Conservation (phyloP, 2,888 invertebrate species). For the Drosophila heteroneura region DNA sequence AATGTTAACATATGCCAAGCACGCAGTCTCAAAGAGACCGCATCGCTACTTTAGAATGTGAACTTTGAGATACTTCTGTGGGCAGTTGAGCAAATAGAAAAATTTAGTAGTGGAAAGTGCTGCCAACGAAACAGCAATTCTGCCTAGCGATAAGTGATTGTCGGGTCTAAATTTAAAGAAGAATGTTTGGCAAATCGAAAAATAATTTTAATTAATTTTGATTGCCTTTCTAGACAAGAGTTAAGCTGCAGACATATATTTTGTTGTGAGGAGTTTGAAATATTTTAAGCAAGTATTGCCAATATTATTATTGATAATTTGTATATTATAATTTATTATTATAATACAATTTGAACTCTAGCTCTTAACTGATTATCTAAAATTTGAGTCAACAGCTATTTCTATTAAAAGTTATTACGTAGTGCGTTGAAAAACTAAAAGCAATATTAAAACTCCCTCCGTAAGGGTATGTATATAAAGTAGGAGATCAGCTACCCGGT, state of each 20-base stretch:
- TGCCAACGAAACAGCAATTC: background rate
- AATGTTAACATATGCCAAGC: conserved; percentile 51
- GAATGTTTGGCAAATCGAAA: background rate
- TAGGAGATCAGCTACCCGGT: background rate
- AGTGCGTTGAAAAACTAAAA: background rate
- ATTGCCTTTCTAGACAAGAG: background rate
- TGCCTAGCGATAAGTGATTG: background rate
- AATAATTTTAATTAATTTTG: background rate
- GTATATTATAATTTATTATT: background rate
- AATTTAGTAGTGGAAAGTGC: background rate
- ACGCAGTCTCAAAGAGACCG: conserved; percentile 49
- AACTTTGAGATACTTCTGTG: conserved; percentile 1
- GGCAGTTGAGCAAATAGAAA: background rate
- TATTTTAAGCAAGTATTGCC: background rate
- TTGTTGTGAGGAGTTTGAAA: background rate
- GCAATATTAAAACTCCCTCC: background rate
- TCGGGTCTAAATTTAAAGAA: background rate
- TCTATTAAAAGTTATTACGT: background rate
- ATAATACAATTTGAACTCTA: background rate
- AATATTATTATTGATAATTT: background rate
- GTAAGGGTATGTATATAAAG: background rate
- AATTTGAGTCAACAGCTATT: background rate
- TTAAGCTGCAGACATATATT: background rate
- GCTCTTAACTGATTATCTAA: background rate
- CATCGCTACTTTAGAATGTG: conserved; percentile 9